Evolutionary conservation across 2,888 invertebrate genomes (phyloP).

Genomic region (Elysia crispata): DNA sequence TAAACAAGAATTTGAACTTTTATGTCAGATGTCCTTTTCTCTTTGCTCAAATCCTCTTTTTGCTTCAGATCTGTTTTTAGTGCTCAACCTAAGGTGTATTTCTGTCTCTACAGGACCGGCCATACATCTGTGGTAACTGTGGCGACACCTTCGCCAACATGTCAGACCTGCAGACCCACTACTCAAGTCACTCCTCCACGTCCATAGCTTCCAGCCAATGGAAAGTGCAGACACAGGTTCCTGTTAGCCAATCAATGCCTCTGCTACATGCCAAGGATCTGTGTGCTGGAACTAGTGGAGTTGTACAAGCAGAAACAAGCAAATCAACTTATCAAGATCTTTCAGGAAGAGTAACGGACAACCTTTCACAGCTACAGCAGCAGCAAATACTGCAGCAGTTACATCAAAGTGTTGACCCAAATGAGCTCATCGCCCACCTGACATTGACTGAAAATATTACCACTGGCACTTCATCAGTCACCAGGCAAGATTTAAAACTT

Average conservation of each 20-base stretch:
- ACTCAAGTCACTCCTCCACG: constrained; percentile 55
- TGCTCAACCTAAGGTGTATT: not conserved
- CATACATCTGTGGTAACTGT: constrained; percentile 74
- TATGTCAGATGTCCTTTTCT: not conserved
- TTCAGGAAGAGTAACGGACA: not conserved
- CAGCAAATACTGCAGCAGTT: not conserved
- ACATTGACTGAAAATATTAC: too few relatives aligned
- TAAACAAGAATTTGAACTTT: not conserved
- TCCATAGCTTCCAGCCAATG: constrained; percentile 35
- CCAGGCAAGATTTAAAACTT: too few relatives aligned
- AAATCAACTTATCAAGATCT: not conserved
- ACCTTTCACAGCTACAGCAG: not conserved
- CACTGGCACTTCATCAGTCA: too few relatives aligned
- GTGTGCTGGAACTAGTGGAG: not conserved
- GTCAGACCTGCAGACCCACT: constrained; percentile 57
- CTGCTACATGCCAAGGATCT: not conserved
- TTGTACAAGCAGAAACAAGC: not conserved
- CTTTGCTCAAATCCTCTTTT: not conserved
- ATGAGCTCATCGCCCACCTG: too few relatives aligned
- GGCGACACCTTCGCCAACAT: constrained; percentile 69
- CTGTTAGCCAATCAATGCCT: not conserved
- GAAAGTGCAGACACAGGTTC: not conserved
- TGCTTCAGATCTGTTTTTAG: not conserved
- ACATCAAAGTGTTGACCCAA: too few relatives aligned
- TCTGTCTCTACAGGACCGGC: constrained; percentile 59